phyloP scores from a whole-genome alignment of 2,113 vertebrate genomes.

The Eurystomus gularis region DNA sequence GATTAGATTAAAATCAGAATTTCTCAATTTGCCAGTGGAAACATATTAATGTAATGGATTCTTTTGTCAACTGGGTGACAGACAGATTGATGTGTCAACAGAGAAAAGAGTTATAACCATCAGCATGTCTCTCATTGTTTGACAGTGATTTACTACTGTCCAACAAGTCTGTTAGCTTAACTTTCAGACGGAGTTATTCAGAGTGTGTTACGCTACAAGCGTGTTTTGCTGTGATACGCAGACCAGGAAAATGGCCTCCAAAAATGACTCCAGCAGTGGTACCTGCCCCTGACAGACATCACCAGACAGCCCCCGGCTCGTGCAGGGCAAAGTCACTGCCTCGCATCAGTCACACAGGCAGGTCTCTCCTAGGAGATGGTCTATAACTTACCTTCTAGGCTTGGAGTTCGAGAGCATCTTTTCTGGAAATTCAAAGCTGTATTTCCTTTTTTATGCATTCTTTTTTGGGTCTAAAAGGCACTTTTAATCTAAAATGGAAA shows the following conservation, averaged over 20 bases:
- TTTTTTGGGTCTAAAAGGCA: not conserved
- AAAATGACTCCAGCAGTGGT: not conserved
- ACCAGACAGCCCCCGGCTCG: not conserved
- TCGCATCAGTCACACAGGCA: rapidly evolving
- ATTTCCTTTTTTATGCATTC: not conserved
- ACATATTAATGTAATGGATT: constrained; percentile 45
- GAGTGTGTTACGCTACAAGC: not conserved
- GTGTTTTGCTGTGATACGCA: not conserved
- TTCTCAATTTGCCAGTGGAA: constrained; percentile 46
- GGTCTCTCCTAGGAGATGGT: not conserved
- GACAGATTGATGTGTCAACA: constrained; percentile 66
- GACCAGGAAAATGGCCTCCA: not conserved
- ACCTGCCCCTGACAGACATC: not conserved
- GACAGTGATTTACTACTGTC: constrained; percentile 56
- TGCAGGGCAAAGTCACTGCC: not conserved
- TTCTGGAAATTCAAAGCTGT: not conserved
- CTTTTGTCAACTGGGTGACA: constrained; percentile 10
- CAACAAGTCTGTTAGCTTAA: constrained; percentile 39
- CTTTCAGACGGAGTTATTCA: not conserved
- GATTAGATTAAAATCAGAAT: constrained; percentile 55
- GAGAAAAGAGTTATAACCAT: constrained; percentile 42
- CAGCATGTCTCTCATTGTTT: constrained; percentile 37
- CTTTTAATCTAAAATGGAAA: not conserved
- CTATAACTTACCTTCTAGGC: not conserved
- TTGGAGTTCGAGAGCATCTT: not conserved